phyloP scores from a whole-genome alignment of 2,888 invertebrate species.

The Eilema sororculum region DNA sequence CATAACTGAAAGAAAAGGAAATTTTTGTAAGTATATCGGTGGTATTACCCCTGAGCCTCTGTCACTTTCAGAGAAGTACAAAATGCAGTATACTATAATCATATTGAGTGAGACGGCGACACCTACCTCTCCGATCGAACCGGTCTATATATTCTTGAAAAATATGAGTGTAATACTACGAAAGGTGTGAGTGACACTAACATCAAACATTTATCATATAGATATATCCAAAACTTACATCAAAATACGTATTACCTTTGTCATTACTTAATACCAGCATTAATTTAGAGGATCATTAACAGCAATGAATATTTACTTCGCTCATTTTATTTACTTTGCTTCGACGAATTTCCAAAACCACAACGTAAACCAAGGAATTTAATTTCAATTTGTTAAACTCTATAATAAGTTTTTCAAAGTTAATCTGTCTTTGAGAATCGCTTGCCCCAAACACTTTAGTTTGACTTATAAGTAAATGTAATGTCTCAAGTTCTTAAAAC shows the following conservation, averaged over 20 bases:
- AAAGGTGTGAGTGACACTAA: too few relatives aligned
- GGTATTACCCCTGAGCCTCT: too few relatives aligned
- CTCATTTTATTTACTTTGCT: background rate
- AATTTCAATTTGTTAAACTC: background rate
- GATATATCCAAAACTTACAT: background rate
- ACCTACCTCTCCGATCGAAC: too few relatives aligned
- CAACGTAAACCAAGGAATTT: background rate
- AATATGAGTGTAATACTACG: too few relatives aligned
- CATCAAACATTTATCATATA: too few relatives aligned
- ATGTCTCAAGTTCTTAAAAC: background rate
- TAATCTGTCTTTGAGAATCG: slow-evolving; percentile 4
- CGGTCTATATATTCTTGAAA: background rate
- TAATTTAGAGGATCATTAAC: background rate
- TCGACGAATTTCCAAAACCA: background rate
- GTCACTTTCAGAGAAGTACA: background rate
- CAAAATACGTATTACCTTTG: background rate
- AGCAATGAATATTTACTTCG: background rate
- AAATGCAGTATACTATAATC: background rate
- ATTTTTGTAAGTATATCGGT: too few relatives aligned
- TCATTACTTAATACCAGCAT: background rate
- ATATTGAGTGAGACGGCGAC: background rate
- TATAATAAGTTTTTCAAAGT: background rate
- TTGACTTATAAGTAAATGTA: slow-evolving; percentile 6
- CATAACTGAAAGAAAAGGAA: background rate
- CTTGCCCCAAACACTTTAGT: slow-evolving; percentile 7